Evolutionary conservation across 2,888 invertebrate species (phyloP).

Genomic region (Ferdinandea cuprea): DNA sequence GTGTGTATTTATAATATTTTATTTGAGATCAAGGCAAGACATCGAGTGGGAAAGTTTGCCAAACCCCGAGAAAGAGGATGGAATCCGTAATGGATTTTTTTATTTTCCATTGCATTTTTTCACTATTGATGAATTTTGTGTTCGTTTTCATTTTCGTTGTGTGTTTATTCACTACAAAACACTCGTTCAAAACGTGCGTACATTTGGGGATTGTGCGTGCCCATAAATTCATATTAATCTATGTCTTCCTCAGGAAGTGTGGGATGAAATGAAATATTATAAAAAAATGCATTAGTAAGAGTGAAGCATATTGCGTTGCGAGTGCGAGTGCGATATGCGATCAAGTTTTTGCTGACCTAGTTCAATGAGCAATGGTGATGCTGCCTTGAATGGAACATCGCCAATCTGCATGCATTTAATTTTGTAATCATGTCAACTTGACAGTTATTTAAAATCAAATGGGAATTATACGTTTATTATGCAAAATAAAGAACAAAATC

Average conservation of each 20-base stretch:
- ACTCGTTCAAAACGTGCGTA: neutral
- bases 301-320: constrained; percentile 37
- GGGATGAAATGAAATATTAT: constrained; percentile 12
- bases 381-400: constrained; percentile 23
- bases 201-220: constrained; percentile 2
- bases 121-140: constrained; percentile 20
- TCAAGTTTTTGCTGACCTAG: constrained; percentile 65
- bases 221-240: neutral
- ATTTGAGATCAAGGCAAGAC: constrained; percentile 74
- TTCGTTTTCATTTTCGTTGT: constrained; percentile 60
- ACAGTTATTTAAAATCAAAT: constrained; percentile 35
- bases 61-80: constrained; percentile 49
- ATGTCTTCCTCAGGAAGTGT: neutral
- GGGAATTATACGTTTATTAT: constrained; percentile 3
- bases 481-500: constrained; percentile 20
- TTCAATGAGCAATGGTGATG: constrained; percentile 43
- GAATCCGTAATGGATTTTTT: constrained; percentile 42
- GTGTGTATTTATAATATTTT: constrained; percentile 72
- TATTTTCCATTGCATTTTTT: neutral
- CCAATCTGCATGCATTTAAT: constrained; percentile 27
- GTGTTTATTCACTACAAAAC: neutral
- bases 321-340: neutral
- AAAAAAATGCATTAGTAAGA: constrained; percentile 33
- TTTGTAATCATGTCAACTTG: constrained; percentile 43
- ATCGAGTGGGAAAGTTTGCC: constrained; percentile 69